Evolutionary conservation across 2,888 invertebrate species (phyloP).

Genomic region (Patella ulyssiponensis): DNA sequence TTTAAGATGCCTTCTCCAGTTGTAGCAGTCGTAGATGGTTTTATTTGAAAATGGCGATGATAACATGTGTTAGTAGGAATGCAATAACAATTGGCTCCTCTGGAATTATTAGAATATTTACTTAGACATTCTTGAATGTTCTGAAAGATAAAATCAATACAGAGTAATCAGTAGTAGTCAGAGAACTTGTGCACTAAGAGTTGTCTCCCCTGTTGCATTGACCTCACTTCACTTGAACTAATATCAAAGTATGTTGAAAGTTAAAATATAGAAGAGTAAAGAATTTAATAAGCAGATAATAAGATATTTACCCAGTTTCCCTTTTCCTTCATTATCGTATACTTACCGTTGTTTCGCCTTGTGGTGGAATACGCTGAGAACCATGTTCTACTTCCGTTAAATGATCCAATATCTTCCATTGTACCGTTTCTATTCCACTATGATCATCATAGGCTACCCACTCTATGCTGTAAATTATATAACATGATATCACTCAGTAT

Average conservation of each 20-base stretch:
- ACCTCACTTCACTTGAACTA: too few relatives aligned
- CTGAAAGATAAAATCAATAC: slow-evolving; percentile 21
- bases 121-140: slow-evolving; percentile 34
- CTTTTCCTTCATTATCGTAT: not conserved
- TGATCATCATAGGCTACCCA: slow-evolving; percentile 47
- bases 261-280: too few relatives aligned
- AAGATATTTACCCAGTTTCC: too few relatives aligned
- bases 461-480: slow-evolving; percentile 39
- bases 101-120: slow-evolving; percentile 31
- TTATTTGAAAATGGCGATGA: slow-evolving; percentile 47
- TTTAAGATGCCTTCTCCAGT: slow-evolving; percentile 31
- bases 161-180: too few relatives aligned
- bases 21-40: slow-evolving; percentile 28
- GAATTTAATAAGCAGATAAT: too few relatives aligned
- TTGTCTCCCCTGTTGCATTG: too few relatives aligned
- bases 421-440: slow-evolving; percentile 43
- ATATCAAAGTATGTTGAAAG: too few relatives aligned
- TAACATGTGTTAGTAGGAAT: slow-evolving; percentile 47
- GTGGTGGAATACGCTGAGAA: slow-evolving; percentile 28
- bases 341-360: slow-evolving; percentile 24
- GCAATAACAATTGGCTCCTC: slow-evolving; percentile 50
- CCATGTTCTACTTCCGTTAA: slow-evolving; percentile 44
- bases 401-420: slow-evolving; percentile 46
- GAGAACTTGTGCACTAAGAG: too few relatives aligned
- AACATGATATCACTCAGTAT: too few relatives aligned